Conservation (phyloP, 2,797 vertebrate species). For the Alectoris magna region DNA sequence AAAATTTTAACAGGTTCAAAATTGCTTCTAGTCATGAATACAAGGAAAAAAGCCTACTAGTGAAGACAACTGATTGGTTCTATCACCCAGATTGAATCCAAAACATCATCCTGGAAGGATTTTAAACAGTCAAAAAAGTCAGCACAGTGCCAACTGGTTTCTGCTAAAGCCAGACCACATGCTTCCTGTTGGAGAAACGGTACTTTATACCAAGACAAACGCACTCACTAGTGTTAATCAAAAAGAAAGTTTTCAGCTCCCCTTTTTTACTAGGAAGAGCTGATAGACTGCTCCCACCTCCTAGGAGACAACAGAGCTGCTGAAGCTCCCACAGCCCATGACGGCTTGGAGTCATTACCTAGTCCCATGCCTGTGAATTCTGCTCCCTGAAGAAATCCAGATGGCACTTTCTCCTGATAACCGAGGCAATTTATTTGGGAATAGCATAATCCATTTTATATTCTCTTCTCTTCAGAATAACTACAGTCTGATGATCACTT, state of each 20-base stretch:
- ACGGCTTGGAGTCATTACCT: background rate
- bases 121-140: background rate
- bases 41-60: background rate
- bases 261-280: background rate
- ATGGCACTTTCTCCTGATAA: background rate
- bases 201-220: background rate
- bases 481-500: background rate
- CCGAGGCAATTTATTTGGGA: background rate
- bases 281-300: background rate
- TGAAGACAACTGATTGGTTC: background rate
- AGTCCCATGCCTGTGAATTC: background rate
- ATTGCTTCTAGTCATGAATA: background rate
- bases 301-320: background rate
- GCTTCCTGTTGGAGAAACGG: background rate
- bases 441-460: background rate
- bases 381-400: background rate
- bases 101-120: background rate
- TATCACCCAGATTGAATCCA: background rate
- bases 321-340: background rate
- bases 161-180: background rate
- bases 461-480: background rate
- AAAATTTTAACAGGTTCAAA: background rate
- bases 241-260: background rate
- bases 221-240: background rate
- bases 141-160: background rate